Evolutionary conservation across 2,113 vertebrate genomes (phyloP), one percentile per base, ranked within the genome.

Genomic region (Antechinus flavipes): DNA sequence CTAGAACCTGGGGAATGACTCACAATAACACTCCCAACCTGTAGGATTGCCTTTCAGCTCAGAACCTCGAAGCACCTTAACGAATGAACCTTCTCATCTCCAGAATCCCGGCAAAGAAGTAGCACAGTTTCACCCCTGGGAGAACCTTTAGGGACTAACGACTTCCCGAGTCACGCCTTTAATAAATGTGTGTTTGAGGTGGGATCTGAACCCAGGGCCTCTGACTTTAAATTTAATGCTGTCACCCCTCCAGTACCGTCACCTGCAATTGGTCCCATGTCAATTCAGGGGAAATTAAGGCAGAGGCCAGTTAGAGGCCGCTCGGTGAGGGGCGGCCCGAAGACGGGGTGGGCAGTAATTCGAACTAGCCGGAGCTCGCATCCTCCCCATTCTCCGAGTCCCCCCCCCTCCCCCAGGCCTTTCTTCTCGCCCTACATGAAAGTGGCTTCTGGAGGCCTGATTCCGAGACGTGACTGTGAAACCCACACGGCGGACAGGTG

Each of bases 401-500:
- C 42, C 27, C 91, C 91, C 42, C 42, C 42, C 47, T 47, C 47
- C 47, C 47, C 47, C 47, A 93, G 90, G 68, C 46, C 76, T 94
- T 49, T 46, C 25, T 42, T 7, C 68, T 42, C 68, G n/a, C 68
- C 58, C n/a, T 22, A 6, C 35, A 84, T 84, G n/a, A 84, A 42
- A 84, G 68, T 22, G 35, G 7, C 0, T 25, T 84, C 93, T n/a
- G 50, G 58, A 50, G 89, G 90, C 95, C 97, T 96, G 95, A 97
- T 97, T 91, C 91, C 56, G 49, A 93, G 97, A 91, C 68, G 89
- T 93, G 93, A 25, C 68, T 89, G 23, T 61, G 94, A 95, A 96
- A 96, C 84, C 90, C 94, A 97, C 97, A 95, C 95, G 96, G 96
- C 93, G 90, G 96, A 97, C 97, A 98, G 96, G 97, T 98, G 97